Base-by-base conservation (phyloP, 2,888 invertebrate genomes). In the Boloria euphrosyne region DNA sequence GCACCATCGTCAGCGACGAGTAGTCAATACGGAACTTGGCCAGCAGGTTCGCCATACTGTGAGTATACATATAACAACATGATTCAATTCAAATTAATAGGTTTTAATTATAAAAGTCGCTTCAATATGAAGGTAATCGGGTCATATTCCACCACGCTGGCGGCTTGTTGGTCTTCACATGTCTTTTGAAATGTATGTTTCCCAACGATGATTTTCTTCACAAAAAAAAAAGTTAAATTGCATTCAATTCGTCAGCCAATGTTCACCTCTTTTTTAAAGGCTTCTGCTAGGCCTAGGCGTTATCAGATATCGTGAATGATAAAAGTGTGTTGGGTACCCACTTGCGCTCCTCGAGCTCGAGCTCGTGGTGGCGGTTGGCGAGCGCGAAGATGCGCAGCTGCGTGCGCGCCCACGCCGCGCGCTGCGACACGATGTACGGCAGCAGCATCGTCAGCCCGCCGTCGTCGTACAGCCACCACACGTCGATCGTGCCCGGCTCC, bases 381-480 rank as follows among this genome's bases (percentile, higher is more conserved):
- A 97, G 90, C n/a, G 97, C 96, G 84, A 97, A 97, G 51, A 97
- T 95, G 63, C 97, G 89, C 78, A 97, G 91, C 82, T 95, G 95
- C 83, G 96, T 97, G 76, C 94, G 93, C 62, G 95, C 91, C 96
- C 97, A 97, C 76, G 95, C 93, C 10, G 95, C 94, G 73, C 97
- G 94, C 75, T 95, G 95, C 59, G 96, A 96, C 73, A 97, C 94
- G 74, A 97, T 97, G 85, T 97, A 97, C 0, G 97, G 97, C 74
- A 97, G 85, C 68, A 97, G 92, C 85, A 97, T 95, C 2, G 97
- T 97, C 52, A 97, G 92, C 61, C 97, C 97, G 79, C 97, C 97
- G 85, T 97, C 98, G 83, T 98, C 98, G 85, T 98, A 98, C 76
- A 98, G 89, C 98, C 98, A 99, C 97, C 98, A 98, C 54, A 98